Evolutionary conservation across 2,888 invertebrate species (phyloP).

Genomic region (Apodemia duryi): DNA sequence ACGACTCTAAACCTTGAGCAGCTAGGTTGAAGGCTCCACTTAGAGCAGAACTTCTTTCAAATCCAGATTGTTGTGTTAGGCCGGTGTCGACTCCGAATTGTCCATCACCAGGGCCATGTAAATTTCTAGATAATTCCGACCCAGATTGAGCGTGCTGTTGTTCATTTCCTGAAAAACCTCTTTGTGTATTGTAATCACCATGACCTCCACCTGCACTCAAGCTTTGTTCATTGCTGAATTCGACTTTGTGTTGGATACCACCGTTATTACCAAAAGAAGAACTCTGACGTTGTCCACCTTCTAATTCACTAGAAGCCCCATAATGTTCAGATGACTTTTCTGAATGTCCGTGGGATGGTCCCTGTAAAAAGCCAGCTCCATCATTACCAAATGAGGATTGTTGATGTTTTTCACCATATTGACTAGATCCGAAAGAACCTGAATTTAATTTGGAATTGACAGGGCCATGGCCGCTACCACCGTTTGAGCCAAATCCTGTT

Average conservation of each 20-base stretch:
- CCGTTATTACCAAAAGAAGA: slow-evolving; percentile 22
- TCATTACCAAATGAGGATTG: neutral
- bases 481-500: neutral
- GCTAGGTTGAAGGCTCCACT: slow-evolving; percentile 55
- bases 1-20: slow-evolving; percentile 49
- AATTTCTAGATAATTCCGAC: neutral
- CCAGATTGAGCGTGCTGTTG: slow-evolving; percentile 15
- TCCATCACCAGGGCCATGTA: neutral
- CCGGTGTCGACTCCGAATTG: neutral
- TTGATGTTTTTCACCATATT: neutral
- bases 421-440: neutral
- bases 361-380: neutral
- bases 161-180: slow-evolving; percentile 1
- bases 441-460: neutral
- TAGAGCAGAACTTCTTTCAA: slow-evolving; percentile 36
- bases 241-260: slow-evolving; percentile 1
- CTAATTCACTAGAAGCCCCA: slow-evolving; percentile 2
- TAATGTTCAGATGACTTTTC: neutral
- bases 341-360: neutral
- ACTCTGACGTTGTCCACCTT: slow-evolving; percentile 20
- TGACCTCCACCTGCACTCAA: slow-evolving; percentile 23
- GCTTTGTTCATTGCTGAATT: neutral
- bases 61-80: neutral
- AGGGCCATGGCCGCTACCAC: neutral
- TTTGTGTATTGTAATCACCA: slow-evolving; percentile 20